Base-by-base conservation (phyloP, 2,888 invertebrate genomes). In the Copidosoma aretas region DNA sequence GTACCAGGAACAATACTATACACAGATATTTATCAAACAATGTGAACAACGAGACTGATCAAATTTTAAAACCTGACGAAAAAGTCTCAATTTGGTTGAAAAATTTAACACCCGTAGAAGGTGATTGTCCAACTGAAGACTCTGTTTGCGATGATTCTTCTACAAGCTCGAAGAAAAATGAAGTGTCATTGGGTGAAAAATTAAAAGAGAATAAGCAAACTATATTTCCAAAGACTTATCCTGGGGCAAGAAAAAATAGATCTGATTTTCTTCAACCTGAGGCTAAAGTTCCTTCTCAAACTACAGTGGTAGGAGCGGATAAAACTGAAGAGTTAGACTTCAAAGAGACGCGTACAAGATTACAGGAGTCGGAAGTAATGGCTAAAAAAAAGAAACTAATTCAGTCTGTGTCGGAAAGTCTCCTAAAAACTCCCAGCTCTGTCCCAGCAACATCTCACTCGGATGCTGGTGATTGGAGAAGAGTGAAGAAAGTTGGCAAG, bases 401-500 rank as follows among this genome's bases (percentile, higher is more conserved):
- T 54, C 19, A 24, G 22, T 21, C 10, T 65, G 1, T 25, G 21
- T 10, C 39, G 49, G 68, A 70, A 17, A 63, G 54, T 57, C 14
- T 24, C 21, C 54, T 69, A 25, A 67, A 67, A 60, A 64, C 64
- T 46, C 49, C 69, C 22, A 19, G n/a, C 10, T 59, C 64, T 46
- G 51, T 68, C 3, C 54, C 70, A 43, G 57, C 61, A 43, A 21
- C 52, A 58, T 68, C 43, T 12, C 68, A 68, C 22, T 65, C 60
- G 52, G 63, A 72, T 70, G 62, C 60, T 32, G 21, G 51, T 19
- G 60, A 72, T n/a, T 80, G 80, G 80, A 67, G 67, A 1, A 64
- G 73, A 17, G 72, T 80, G 1, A 74, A 70, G 43, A 39, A 71
- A 52, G 74, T 80, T 49, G 78, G 77, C 5, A 80, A 78, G 69